phyloP scores from a whole-genome alignment of 30 jellyfish, hydroid and myxozoan species.

The Calvadosia cruxmelitensis region DNA sequence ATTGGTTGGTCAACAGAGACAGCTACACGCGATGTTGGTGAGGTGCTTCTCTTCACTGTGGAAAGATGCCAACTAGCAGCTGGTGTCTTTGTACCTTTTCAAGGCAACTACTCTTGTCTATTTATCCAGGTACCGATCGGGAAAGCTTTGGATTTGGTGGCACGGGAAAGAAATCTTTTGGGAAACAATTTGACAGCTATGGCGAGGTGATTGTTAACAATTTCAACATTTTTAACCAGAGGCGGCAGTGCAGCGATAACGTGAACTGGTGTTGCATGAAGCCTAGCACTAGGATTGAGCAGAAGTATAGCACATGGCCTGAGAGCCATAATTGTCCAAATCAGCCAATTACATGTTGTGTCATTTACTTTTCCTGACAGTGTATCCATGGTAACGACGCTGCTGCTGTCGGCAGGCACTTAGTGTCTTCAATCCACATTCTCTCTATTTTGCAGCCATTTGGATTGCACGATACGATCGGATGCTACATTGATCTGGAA shows the following conservation, averaged over 20 bases:
- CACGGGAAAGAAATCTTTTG: slow-evolving; percentile 76
- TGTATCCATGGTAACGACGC: no score
- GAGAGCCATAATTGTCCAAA: no score
- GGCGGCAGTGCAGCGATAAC: no score
- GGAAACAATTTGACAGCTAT: slow-evolving; percentile 77
- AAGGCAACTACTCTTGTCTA: neutral
- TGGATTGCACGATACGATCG: slow-evolving; percentile 83
- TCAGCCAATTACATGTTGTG: no score
- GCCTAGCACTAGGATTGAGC: no score
- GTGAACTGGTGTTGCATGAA: no score
- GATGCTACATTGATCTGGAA: slow-evolving; percentile 75
- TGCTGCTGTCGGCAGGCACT: no score
- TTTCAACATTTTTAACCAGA: no score
- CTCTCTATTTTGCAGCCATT: slow-evolving; percentile 61
- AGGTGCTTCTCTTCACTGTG: neutral
- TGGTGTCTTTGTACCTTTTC: neutral
- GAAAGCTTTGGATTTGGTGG: slow-evolving; percentile 99
- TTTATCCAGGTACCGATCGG: slow-evolving; percentile 61
- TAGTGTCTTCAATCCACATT: no score
- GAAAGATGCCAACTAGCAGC: neutral
- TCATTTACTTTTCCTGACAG: no score
- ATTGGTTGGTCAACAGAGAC: slow-evolving; percentile 90
- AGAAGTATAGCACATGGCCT: no score
- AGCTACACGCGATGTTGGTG: slow-evolving; percentile 91
- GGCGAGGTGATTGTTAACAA: slow-evolving; percentile 92